Percentiles rank a stretch among this genome's conserved stretches.
Evolutionary conservation across 1,140 invertebrate species (phyloP).

Genomic region (Dinoponera quadriceps): DNA sequence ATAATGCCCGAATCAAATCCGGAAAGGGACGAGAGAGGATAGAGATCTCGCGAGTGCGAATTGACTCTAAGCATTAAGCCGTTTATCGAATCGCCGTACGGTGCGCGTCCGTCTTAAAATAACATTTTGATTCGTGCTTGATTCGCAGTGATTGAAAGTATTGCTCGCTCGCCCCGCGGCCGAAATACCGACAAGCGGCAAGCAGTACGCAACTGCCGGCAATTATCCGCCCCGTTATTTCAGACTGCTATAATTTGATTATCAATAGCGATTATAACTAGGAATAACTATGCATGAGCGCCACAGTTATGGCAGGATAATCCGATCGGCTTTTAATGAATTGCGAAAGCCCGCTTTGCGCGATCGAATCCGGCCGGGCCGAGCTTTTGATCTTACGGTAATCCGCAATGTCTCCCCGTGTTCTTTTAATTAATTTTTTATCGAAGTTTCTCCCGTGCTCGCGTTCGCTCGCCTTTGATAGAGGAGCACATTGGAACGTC

Average conservation of each 20-base stretch:
- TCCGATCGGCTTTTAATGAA: conserved; percentile 41
- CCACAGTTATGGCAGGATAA: conserved; percentile 8
- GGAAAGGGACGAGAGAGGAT: no score
- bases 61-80: no score
- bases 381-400: conserved; percentile 51
- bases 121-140: conserved; percentile 3
- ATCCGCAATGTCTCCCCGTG: conserved; percentile 43
- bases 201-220: conserved; percentile 4
- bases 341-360: conserved; percentile 23
- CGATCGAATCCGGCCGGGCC: conserved; percentile 22
- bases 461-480: conserved; percentile 35
- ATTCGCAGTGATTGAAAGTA: conserved; percentile 22
- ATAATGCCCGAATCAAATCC: no score
- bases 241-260: conserved; percentile 49
- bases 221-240: conserved; percentile 23
- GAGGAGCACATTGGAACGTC: conserved; percentile 48
- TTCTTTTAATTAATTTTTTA: conserved; percentile 66
- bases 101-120: no score
- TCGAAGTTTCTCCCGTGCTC: conserved; percentile 14
- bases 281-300: conserved; percentile 9
- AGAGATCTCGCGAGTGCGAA: no score
- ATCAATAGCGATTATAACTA: conserved; percentile 36
- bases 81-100: no score
- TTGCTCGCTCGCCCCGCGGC: conserved; percentile 1
- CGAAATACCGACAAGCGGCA: background rate